phyloP scores from a whole-genome alignment of 2,797 vertebrate genomes.

The Lagorchestes hirsutus region DNA sequence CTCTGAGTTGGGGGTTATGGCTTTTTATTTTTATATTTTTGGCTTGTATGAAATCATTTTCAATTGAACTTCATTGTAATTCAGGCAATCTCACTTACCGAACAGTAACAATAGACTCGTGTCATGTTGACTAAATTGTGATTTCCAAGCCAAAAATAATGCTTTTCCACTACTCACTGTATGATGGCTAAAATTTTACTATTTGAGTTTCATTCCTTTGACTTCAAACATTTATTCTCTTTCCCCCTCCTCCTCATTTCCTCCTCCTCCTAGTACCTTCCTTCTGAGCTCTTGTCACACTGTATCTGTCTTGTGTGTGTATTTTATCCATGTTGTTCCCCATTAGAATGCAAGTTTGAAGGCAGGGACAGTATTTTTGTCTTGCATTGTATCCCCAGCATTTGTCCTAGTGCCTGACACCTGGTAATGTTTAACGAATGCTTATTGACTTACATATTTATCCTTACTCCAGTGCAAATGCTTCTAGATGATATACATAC shows the following conservation, averaged over 20 bases:
- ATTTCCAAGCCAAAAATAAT: not conserved
- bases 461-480: not conserved
- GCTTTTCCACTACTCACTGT: not conserved
- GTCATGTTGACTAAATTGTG: not conserved
- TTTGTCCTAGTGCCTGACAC: not conserved
- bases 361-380: too few species aligned
- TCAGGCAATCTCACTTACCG: conserved; percentile 63
- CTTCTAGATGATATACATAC: not conserved
- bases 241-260: too few species aligned
- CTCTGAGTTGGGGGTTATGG: conserved; percentile 54
- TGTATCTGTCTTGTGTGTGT: too few species aligned
- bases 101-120: conserved; percentile 48
- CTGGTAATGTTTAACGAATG: not conserved
- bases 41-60: conserved; percentile 60
- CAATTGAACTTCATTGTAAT: conserved; percentile 70
- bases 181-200: not conserved
- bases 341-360: too few species aligned
- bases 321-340: too few species aligned
- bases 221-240: not conserved
- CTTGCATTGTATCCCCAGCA: too few species aligned
- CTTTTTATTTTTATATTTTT: conserved; percentile 63
- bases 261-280: too few species aligned
- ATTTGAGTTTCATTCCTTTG: not conserved
- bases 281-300: too few species aligned
- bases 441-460: not conserved